phyloP scores from a whole-genome alignment of 2,113 vertebrate species.

The Strigops habroptila region DNA sequence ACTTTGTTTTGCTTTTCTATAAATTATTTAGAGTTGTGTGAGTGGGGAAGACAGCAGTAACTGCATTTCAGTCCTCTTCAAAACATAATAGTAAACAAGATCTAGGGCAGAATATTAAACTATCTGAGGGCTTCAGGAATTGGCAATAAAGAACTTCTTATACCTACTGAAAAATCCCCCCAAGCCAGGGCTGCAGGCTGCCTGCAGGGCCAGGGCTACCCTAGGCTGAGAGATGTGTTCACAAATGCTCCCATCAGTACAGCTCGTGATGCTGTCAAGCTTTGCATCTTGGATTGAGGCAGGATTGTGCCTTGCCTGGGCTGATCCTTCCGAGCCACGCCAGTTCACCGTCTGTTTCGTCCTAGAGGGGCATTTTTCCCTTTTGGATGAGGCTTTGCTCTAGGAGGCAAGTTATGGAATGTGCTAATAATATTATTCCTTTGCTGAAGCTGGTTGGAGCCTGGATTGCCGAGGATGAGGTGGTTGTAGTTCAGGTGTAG shows the following conservation, averaged over 20 bases:
- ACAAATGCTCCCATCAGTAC: background rate
- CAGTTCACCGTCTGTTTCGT: accelerated
- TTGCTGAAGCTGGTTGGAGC: background rate
- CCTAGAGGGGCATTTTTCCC: background rate
- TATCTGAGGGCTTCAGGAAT: background rate
- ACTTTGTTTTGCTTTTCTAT: slow-evolving; percentile 56
- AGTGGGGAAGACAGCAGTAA: slow-evolving; percentile 50
- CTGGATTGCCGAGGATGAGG: background rate
- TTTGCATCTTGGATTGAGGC: background rate
- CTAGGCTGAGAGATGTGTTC: background rate
- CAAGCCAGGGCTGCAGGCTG: background rate
- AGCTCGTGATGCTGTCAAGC: background rate
- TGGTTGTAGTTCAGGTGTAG: background rate
- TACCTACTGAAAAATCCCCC: background rate
- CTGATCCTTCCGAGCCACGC: background rate
- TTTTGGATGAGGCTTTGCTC: background rate
- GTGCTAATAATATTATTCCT: background rate
- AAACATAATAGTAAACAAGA: slow-evolving; percentile 54
- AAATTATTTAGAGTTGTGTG: slow-evolving; percentile 63
- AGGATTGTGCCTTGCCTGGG: background rate
- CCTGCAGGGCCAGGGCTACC: background rate
- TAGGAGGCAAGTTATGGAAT: background rate
- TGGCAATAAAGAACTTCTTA: background rate
- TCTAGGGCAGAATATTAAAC: slow-evolving; percentile 64
- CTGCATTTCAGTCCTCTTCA: slow-evolving; percentile 56